Evolutionary conservation across 2,113 vertebrate genomes (phyloP).

Genomic region (Leptobrachium leishanense): DNA sequence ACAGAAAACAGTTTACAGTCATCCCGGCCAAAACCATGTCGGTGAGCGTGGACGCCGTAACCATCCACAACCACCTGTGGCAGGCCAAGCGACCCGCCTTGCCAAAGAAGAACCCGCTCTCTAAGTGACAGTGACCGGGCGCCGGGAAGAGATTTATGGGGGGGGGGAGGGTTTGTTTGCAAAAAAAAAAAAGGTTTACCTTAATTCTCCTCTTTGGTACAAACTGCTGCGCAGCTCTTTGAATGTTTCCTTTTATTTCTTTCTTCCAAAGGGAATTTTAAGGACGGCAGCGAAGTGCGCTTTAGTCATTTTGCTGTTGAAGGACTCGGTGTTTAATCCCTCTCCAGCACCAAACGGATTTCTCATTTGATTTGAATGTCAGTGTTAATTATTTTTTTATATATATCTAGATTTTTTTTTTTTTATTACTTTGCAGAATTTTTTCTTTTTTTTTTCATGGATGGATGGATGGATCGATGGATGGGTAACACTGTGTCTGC

Average conservation of each 20-base stretch:
- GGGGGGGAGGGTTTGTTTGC: background rate
- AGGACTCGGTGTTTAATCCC: background rate
- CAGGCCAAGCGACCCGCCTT: constrained; percentile 85
- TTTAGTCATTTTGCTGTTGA: background rate
- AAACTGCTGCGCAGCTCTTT: constrained; percentile 57
- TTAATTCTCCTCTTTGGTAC: constrained; percentile 51
- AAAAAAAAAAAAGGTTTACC: constrained; percentile 41
- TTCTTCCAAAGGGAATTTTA: constrained; percentile 37
- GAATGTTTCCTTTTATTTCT: constrained; percentile 34
- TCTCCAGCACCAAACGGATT: constrained; percentile 14
- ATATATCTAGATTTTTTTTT: background rate
- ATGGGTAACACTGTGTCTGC: too few species aligned
- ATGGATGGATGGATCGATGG: constrained; percentile 39
- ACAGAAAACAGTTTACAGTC: constrained; percentile 92
- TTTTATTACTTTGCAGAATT: background rate
- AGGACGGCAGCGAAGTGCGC: constrained; percentile 46
- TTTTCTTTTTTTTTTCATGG: constrained; percentile 4
- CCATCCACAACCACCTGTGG: constrained; percentile 94
- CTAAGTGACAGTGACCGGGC: constrained; percentile 63
- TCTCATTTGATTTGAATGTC: constrained; percentile 47
- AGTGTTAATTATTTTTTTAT: constrained; percentile 43
- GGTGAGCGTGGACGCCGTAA: constrained; percentile 90
- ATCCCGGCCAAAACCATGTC: constrained; percentile 95
- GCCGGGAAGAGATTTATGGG: background rate
- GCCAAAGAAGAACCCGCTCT: constrained; percentile 77